phyloP scores from a whole-genome alignment of 2,888 invertebrate species.

The Spisula solida region DNA sequence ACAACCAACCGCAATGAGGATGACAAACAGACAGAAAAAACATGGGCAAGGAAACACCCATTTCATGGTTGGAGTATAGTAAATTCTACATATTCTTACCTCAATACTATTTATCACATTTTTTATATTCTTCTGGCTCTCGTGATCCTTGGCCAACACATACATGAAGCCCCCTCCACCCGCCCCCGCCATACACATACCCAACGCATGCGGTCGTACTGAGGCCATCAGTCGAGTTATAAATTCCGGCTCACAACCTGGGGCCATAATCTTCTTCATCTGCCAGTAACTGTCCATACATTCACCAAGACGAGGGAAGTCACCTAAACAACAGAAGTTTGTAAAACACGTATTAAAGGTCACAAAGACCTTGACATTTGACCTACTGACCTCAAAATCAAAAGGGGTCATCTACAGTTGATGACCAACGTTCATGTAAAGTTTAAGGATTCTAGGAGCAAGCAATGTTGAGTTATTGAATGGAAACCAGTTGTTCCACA shows the following conservation, averaged over 20 bases:
- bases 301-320: conserved; percentile 84
- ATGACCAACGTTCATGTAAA: too few species aligned
- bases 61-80: background rate
- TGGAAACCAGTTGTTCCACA: too few species aligned
- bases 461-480: too few species aligned
- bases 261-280: conserved; percentile 88
- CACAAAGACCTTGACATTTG: too few species aligned
- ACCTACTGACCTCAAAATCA: too few species aligned
- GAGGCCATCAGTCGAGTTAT: conserved; percentile 84
- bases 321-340: conserved; percentile 78
- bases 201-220: conserved; percentile 83
- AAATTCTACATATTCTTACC: conserved; percentile 42
- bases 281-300: conserved; percentile 87
- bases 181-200: conserved; percentile 87
- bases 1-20: too few species aligned
- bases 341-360: too few species aligned
- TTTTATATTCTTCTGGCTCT: conserved; percentile 59
- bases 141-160: conserved; percentile 83
- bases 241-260: conserved; percentile 87
- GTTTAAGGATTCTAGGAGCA: too few species aligned
- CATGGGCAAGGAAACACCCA: too few species aligned
- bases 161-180: conserved; percentile 88
- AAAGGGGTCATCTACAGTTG: too few species aligned
- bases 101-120: conserved; percentile 65
- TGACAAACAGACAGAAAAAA: too few species aligned